Conservation (phyloP, 35 echinoderm and acorn worm genomes). For the Heliocidaris tuberculata region DNA sequence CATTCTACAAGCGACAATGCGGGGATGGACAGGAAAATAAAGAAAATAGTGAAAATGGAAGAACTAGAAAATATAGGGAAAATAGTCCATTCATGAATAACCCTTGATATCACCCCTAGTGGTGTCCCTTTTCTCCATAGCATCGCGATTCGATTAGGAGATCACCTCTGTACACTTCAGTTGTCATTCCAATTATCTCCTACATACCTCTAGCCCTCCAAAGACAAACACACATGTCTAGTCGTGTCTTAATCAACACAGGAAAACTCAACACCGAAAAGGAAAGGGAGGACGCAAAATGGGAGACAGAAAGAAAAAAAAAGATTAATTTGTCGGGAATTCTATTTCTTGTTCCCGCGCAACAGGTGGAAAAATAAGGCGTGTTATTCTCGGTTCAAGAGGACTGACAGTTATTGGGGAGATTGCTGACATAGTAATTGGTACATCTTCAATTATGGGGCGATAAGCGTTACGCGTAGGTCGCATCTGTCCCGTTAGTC, state of each 20-base stretch:
- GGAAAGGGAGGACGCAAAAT: neutral
- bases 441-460: slow-evolving; percentile 34
- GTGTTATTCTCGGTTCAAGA: slow-evolving; percentile 20
- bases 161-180: slow-evolving; percentile 39
- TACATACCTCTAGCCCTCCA: neutral
- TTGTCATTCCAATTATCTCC: neutral
- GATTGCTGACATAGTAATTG: slow-evolving; percentile 44
- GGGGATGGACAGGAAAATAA: neutral
- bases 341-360: slow-evolving; percentile 23
- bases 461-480: slow-evolving; percentile 16
- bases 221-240: neutral
- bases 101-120: neutral
- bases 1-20: neutral
- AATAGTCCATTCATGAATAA: neutral
- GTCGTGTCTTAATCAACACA: neutral
- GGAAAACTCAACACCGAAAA: neutral
- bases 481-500: neutral
- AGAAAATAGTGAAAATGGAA: neutral
- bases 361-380: slow-evolving; percentile 42
- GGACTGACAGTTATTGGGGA: slow-evolving; percentile 22
- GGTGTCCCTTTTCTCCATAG: neutral
- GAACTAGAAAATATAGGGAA: neutral
- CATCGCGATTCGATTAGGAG: neutral
- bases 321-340: slow-evolving; percentile 30
- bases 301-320: neutral